A percentile compares a stretch with the other conserved stretches of the same genome.
phyloP scores from a whole-genome alignment of 1,140 invertebrate genomes.

The Macrocentrus cingulum region DNA sequence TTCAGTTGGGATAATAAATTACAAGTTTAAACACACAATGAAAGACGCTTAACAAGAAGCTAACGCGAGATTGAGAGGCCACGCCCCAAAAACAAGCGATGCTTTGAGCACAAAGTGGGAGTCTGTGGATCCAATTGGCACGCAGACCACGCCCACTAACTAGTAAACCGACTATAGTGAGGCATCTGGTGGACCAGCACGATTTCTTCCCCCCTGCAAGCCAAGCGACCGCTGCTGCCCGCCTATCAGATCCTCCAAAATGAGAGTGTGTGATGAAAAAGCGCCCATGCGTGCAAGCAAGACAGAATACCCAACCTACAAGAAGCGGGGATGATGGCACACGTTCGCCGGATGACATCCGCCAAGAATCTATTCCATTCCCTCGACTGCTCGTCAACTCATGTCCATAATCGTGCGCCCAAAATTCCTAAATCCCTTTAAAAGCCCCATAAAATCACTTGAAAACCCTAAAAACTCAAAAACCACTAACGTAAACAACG shows the following conservation, averaged over 20 bases:
- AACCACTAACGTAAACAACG: too few relatives aligned
- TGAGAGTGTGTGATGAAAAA: not conserved
- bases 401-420: not conserved
- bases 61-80: conserved; percentile 61
- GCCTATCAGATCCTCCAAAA: conserved; percentile 8
- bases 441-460: too few relatives aligned
- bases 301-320: not conserved
- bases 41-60: conserved; percentile 62
- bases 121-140: conserved; percentile 39
- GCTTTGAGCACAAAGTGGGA: conserved; percentile 38
- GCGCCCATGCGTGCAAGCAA: not conserved
- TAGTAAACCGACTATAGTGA: not conserved
- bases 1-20: conserved; percentile 62
- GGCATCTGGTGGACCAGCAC: conserved; percentile 15
- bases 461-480: too few relatives aligned
- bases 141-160: conserved; percentile 33
- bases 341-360: conserved; percentile 9
- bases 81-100: conserved; percentile 44
- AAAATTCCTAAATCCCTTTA: too few relatives aligned
- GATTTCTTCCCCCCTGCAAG: conserved; percentile 14
- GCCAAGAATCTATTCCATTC: conserved; percentile 18
- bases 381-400: conserved; percentile 22
- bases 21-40: conserved; percentile 62
- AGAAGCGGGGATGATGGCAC: conserved; percentile 7
- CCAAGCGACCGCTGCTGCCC: not conserved